Conservation (phyloP, 2,888 invertebrate species). For the Aspidiotus destructor region DNA sequence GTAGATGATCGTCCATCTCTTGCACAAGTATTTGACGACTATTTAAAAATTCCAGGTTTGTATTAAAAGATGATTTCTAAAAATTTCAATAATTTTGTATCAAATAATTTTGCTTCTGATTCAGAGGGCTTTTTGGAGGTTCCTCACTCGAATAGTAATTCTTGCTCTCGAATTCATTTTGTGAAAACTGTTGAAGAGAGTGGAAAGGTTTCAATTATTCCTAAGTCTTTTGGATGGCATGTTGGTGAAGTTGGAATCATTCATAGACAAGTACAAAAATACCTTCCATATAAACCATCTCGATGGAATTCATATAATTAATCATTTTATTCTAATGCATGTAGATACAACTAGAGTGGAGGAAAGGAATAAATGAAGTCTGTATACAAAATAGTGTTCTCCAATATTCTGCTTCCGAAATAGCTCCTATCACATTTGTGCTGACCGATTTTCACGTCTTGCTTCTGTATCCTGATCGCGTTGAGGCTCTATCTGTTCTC, state of each 20-base stretch:
- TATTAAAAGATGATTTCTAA: constrained; percentile 6
- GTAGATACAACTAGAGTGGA: constrained; percentile 39
- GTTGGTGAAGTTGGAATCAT: constrained; percentile 72
- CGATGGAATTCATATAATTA: constrained; percentile 30
- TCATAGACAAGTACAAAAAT: constrained; percentile 62
- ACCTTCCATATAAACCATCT: constrained; percentile 35
- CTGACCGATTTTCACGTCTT: constrained; percentile 85
- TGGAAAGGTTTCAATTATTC: constrained; percentile 54
- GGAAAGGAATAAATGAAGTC: constrained; percentile 43
- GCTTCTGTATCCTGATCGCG: constrained; percentile 68
- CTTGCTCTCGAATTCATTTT: constrained; percentile 65
- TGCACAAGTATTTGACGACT: constrained; percentile 66
- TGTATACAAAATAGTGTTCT: constrained; percentile 41
- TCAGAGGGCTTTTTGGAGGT: constrained; percentile 57
- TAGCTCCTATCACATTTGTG: constrained; percentile 59
- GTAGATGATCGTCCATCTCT: constrained; percentile 70
- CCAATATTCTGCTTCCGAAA: constrained; percentile 40
- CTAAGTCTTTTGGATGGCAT: constrained; percentile 73
- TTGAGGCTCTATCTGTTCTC: constrained; percentile 73
- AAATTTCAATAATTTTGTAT: constrained; percentile 15
- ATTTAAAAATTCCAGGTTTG: constrained; percentile 55
- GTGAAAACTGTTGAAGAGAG: constrained; percentile 38
- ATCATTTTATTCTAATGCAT: constrained; percentile 1
- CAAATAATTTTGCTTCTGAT: neutral
- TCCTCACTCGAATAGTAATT: constrained; percentile 62